Percentiles rank a stretch among this genome's conserved stretches.
Conservation (phyloP, 2,888 invertebrate species). For the Mimumesa dahlbomi region DNA sequence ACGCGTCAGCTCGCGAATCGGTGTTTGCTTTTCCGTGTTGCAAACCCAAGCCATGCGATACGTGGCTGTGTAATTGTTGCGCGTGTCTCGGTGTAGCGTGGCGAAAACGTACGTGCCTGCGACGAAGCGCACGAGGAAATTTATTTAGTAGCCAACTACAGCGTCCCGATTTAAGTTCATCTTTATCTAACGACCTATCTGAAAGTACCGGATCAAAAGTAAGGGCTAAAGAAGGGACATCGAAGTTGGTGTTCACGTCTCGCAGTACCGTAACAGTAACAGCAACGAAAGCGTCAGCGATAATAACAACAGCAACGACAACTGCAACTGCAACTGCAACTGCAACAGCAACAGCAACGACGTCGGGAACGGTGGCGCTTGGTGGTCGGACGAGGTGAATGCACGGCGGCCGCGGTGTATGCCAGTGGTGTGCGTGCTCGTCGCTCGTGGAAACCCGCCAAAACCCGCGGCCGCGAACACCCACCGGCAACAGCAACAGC, state of each 20-base stretch:
- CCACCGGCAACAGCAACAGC: constrained; percentile 50
- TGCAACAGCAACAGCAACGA: constrained; percentile 29
- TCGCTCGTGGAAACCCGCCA: constrained; percentile 74
- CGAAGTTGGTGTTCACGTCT: no score
- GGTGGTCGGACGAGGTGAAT: constrained; percentile 73
- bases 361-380: constrained; percentile 60
- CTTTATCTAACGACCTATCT: no score
- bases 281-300: no score
- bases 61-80: constrained; percentile 36
- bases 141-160: no score
- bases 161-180: no score
- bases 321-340: no score
- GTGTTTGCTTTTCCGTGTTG: no score
- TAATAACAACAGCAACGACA: no score
- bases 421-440: constrained; percentile 66
- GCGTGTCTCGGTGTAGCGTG: constrained; percentile 57
- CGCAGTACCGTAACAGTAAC: no score
- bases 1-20: constrained; percentile 26
- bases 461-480: constrained; percentile 71
- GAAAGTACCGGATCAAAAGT: no score
- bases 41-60: no score
- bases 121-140: constrained; percentile 30
- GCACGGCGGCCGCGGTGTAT: constrained; percentile 72
- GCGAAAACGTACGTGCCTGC: constrained; percentile 26
- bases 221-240: no score